Conservation (phyloP, 2,888 invertebrate species). For the Fragum fragum region DNA sequence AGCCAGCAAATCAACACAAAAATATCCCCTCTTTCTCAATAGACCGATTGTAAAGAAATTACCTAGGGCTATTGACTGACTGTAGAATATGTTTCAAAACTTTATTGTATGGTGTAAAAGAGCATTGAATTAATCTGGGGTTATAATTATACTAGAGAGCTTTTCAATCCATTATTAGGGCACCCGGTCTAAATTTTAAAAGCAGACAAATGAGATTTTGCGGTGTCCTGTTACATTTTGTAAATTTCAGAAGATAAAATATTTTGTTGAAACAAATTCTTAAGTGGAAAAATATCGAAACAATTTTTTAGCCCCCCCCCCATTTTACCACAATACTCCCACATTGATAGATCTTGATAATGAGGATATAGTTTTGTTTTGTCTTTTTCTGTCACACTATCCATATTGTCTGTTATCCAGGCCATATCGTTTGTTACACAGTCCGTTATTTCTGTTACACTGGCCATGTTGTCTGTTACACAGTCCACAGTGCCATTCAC, state of each 20-base stretch:
- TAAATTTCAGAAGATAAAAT: slow-evolving; percentile 10
- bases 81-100: slow-evolving; percentile 27
- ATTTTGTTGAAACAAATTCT: not conserved
- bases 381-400: no score
- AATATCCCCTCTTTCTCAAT: slow-evolving; percentile 25
- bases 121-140: slow-evolving; percentile 30
- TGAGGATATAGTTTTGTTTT: no score
- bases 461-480: no score
- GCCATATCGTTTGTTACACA: no score
- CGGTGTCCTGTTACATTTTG: slow-evolving; percentile 36
- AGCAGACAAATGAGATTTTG: slow-evolving; percentile 48
- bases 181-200: slow-evolving; percentile 15
- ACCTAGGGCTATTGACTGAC: slow-evolving; percentile 27
- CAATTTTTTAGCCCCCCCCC: no score
- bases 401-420: no score
- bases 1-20: slow-evolving; percentile 30
- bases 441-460: no score
- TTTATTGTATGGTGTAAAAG: slow-evolving; percentile 32
- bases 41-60: slow-evolving; percentile 26
- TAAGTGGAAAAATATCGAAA: no score
- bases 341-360: no score
- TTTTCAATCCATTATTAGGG: slow-evolving; percentile 18
- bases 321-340: no score
- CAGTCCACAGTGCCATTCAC: no score
- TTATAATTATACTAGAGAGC: slow-evolving; percentile 30